These are phyloP conservation scores for Nestor notabilis DNA, from an alignment of 2,113 vertebrate genomes.

Conservation along the genomic window DNA sequence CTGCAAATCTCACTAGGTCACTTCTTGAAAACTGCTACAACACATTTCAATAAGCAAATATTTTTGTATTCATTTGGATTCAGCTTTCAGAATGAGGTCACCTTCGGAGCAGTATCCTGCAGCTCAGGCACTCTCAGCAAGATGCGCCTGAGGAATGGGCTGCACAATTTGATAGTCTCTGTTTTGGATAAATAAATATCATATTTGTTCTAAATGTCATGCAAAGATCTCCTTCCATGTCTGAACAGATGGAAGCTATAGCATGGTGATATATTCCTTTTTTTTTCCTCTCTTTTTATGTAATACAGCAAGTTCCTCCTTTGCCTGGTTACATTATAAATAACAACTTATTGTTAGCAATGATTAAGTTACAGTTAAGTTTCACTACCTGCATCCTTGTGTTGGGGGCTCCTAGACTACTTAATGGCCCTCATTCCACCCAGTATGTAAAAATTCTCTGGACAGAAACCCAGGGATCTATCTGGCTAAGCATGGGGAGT, in stretches of 20 bases:
- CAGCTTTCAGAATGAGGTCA: slow-evolving; percentile 34
- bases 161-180: neutral
- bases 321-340: neutral
- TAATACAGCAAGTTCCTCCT: neutral
- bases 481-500: neutral
- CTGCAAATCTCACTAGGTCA: neutral
- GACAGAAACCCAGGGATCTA: neutral
- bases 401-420: neutral
- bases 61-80: slow-evolving; percentile 31
- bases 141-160: neutral
- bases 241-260: neutral
- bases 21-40: slow-evolving; percentile 8
- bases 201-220: slow-evolving; percentile 14
- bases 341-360: neutral
- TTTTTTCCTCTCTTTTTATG: neutral
- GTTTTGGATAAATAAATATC: slow-evolving; percentile 27
- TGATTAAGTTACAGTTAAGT: neutral
- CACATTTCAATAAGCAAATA: slow-evolving; percentile 43
- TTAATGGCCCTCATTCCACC: neutral
- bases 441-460: neutral
- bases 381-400: neutral
- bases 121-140: neutral
- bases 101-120: neutral
- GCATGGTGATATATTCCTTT: neutral
- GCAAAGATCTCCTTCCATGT: neutral